phyloP scores from a whole-genome alignment of 2,888 invertebrate species.

The Drosophila incognita region DNA sequence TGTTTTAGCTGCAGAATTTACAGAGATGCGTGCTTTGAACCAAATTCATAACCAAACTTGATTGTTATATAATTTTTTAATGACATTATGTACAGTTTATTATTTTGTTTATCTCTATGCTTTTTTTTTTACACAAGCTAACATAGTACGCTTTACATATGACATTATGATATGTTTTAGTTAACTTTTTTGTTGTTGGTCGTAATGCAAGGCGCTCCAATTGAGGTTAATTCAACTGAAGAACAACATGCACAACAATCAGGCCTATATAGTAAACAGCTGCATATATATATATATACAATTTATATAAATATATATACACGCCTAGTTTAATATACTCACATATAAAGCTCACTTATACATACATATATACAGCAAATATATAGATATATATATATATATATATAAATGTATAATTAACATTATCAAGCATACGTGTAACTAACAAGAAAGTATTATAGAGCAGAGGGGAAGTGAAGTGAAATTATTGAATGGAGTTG shows the following conservation, averaged over 20 bases:
- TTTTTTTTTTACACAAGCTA: constrained; percentile 41
- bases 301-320: constrained; percentile 55
- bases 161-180: constrained; percentile 65
- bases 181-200: constrained; percentile 40
- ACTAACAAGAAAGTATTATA: constrained; percentile 76
- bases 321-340: constrained; percentile 63
- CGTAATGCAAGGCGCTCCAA: constrained; percentile 65
- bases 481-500: constrained; percentile 38
- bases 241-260: constrained; percentile 79
- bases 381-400: constrained; percentile 61
- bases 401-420: constrained; percentile 70
- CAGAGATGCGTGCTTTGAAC: constrained; percentile 70
- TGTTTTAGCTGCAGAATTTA: constrained; percentile 60
- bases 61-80: constrained; percentile 79
- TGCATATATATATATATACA: constrained; percentile 64
- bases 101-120: constrained; percentile 53
- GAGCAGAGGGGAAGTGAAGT: constrained; percentile 52
- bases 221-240: constrained; percentile 62
- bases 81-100: constrained; percentile 74
- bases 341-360: constrained; percentile 62
- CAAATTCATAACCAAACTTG: constrained; percentile 77
- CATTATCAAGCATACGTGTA: constrained; percentile 78
- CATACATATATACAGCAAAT: constrained; percentile 31
- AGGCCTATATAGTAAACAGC: constrained; percentile 75
- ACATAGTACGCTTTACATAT: constrained; percentile 62